Evolutionary conservation across 2,797 vertebrate genomes (phyloP), one percentile per base, ranked within the genome.

Genomic region (Percopsis omiscomaycus): DNA sequence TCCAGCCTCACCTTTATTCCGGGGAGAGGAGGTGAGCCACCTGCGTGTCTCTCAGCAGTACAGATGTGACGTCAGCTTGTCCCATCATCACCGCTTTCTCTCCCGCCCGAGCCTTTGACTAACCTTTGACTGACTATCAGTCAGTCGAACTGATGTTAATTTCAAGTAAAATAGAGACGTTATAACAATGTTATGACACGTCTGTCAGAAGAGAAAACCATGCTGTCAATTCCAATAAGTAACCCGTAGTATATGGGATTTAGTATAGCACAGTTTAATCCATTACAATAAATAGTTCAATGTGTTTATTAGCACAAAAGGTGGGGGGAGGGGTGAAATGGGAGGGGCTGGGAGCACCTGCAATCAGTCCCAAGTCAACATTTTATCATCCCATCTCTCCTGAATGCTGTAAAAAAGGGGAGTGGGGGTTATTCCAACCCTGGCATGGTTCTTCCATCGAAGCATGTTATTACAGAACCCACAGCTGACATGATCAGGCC

Each of bases 381-480:
- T 72, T 58, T 72, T 59, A 59, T 75, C 64, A 54, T 60, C 15
- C 30, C 42, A 14, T 65, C 55, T 4, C 60, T 50, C 66, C 75
- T 69, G 69, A 67, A 48, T 51, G 75, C 59, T 56, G 28, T 61
- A 73, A 48, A 55, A 50, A 14, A 14, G 49, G 59, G 61, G 71
- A 68, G 60, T 48, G 58, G 55, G 59, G 49, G 37, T 42, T 9
- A 67, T 75, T 67, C 66, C 63, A 68, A 62, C 10, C 61, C 53
- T 53, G 50, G 55, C 48, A 44, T 51, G 71, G 59, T 71, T 55
- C 28, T 44, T 55, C 66, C 61, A 60, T 77, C 68, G 50, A 53
- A 67, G 55, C 77, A 29, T 84, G 83, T 82, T 66, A 78, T 86
- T 74, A 81, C 62, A 46, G 64, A 79, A 64, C 69, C 79, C 77